Evolutionary conservation across 2,113 vertebrate genomes (phyloP).

Genomic region (Trachemys scripta): DNA sequence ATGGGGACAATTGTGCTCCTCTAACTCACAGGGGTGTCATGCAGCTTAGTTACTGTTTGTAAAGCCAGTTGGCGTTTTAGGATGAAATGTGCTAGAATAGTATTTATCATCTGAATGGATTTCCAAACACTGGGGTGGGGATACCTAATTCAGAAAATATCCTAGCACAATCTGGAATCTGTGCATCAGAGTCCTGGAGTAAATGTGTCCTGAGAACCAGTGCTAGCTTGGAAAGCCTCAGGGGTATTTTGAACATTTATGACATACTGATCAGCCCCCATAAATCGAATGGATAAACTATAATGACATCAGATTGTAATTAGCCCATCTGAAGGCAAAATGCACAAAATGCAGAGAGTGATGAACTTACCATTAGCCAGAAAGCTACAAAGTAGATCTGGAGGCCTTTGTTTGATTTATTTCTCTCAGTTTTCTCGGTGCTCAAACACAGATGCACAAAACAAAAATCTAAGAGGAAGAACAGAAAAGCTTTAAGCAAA

Average conservation of each 20-base stretch:
- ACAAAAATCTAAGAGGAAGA: too few species aligned
- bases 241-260: neutral
- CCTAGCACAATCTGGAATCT: neutral
- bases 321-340: neutral
- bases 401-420: neutral
- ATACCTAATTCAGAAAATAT: too few species aligned
- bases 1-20: too few species aligned
- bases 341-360: neutral
- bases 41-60: neutral
- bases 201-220: neutral
- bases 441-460: neutral
- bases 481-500: neutral
- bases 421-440: neutral
- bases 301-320: neutral
- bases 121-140: too few species aligned
- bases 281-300: neutral
- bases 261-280: neutral
- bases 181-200: neutral
- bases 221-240: neutral
- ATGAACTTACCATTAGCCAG: neutral
- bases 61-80: neutral
- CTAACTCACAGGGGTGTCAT: neutral
- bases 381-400: neutral
- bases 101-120: too few species aligned
- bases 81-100: neutral